Conservation (phyloP, 2,888 invertebrate genomes). For the Lepetodrilus schrolli region DNA sequence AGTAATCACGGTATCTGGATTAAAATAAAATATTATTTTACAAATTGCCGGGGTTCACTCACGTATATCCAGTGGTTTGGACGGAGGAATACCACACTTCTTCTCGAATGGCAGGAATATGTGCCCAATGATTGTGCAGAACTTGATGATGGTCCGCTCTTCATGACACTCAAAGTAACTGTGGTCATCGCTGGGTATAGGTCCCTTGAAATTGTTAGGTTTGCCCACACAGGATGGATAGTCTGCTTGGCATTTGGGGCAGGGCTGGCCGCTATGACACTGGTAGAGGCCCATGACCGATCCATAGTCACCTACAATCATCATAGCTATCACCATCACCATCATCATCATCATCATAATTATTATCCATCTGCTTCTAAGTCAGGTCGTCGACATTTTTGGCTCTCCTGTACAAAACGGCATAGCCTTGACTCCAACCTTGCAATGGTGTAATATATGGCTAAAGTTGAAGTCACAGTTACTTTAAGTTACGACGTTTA, state of each 20-base stretch:
- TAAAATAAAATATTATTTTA: not conserved
- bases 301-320: not conserved
- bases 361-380: too few relatives aligned
- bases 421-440: too few relatives aligned
- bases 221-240: constrained; percentile 6
- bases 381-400: too few relatives aligned
- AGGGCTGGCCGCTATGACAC: not conserved
- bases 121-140: not conserved
- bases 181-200: not conserved
- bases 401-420: too few relatives aligned
- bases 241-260: not conserved
- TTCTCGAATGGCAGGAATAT: not conserved
- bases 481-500: too few relatives aligned
- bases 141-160: constrained; percentile 5
- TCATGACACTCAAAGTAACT: not conserved
- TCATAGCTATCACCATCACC: not conserved
- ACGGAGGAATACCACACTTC: not conserved
- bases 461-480: too few relatives aligned
- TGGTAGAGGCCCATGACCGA: not conserved
- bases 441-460: too few relatives aligned
- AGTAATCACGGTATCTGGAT: not conserved
- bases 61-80: not conserved
- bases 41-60: not conserved
- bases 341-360: not conserved
- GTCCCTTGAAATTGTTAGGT: not conserved